Evolutionary conservation across 2,113 vertebrate genomes (phyloP).

Genomic region (Hippocampus comes): DNA sequence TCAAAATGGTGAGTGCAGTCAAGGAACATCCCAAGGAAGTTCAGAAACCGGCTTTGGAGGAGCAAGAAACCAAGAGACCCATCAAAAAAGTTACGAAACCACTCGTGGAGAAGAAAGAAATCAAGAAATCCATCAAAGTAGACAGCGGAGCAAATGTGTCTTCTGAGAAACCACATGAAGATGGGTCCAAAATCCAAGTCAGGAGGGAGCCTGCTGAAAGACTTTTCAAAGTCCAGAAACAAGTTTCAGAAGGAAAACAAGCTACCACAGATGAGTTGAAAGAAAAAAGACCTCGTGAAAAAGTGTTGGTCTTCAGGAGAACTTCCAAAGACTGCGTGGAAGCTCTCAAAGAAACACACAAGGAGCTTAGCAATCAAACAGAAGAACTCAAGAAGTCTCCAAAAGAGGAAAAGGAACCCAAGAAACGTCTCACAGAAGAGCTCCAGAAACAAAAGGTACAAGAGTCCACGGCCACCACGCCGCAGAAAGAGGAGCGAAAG

Average conservation of each 20-base stretch:
- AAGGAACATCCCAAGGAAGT: slow-evolving; percentile 14
- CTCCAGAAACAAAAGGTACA: neutral
- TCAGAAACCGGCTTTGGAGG: slow-evolving; percentile 8
- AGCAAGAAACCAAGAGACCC: neutral
- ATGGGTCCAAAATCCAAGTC: neutral
- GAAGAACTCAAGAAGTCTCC: neutral
- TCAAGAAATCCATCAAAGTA: slow-evolving; percentile 1
- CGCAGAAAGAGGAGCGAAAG: neutral
- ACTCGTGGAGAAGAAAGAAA: neutral
- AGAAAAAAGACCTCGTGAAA: neutral
- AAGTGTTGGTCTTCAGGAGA: neutral
- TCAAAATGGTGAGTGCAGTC: neutral
- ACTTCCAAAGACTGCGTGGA: slow-evolving; percentile 3
- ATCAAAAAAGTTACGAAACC: slow-evolving; percentile 7
- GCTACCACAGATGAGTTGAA: neutral
- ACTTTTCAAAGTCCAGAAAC: slow-evolving; percentile 3
- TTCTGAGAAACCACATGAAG: neutral
- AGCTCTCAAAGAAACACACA: neutral
- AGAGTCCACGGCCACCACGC: neutral
- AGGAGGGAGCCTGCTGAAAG: neutral
- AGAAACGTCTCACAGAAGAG: neutral
- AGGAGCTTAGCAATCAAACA: neutral
- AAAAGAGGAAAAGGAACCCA: neutral
- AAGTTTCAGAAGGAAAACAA: neutral
- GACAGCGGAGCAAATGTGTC: neutral